Conservation (phyloP, 2,888 invertebrate genomes). For the Entomobrya multifasciata region DNA sequence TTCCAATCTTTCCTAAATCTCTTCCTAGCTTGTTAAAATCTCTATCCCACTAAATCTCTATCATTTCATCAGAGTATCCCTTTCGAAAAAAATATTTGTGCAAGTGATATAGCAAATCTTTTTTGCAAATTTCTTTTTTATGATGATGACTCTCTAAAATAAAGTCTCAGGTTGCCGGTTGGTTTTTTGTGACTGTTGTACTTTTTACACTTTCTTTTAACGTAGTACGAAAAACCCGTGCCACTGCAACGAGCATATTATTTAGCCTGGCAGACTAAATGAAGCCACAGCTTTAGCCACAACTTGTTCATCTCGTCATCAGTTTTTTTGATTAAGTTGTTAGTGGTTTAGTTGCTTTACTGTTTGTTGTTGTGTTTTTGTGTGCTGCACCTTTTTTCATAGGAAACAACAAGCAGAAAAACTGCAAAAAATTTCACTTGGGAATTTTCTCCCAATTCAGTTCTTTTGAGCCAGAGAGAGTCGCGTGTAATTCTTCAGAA, state of each 20-base stretch:
- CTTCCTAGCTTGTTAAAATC: background rate
- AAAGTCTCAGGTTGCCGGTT: too few relatives aligned
- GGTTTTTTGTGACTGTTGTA: too few relatives aligned
- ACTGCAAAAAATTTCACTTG: constrained; percentile 23
- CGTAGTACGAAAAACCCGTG: too few relatives aligned
- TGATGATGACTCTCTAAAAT: too few relatives aligned
- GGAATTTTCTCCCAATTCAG: constrained; percentile 6
- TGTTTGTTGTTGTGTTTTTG: background rate
- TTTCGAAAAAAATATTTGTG: background rate
- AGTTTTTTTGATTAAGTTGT: background rate
- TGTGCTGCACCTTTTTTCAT: background rate
- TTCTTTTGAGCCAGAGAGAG: background rate
- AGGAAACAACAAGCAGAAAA: background rate
- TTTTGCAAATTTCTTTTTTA: too few relatives aligned
- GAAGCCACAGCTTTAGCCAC: background rate
- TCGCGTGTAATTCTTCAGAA: too few relatives aligned
- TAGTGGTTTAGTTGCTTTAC: background rate
- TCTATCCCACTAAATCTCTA: constrained; percentile 8
- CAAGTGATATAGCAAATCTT: too few relatives aligned
- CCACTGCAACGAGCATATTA: too few relatives aligned
- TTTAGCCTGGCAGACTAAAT: too few relatives aligned
- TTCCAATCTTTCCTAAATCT: background rate
- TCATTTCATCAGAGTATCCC: background rate
- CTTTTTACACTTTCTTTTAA: too few relatives aligned
- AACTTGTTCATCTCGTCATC: constrained; percentile 22